A percentile compares a stretch with the other conserved stretches of the same genome.
Evolutionary conservation across 2,888 invertebrate species (phyloP).

Genomic region (Nymphalis polychloros): DNA sequence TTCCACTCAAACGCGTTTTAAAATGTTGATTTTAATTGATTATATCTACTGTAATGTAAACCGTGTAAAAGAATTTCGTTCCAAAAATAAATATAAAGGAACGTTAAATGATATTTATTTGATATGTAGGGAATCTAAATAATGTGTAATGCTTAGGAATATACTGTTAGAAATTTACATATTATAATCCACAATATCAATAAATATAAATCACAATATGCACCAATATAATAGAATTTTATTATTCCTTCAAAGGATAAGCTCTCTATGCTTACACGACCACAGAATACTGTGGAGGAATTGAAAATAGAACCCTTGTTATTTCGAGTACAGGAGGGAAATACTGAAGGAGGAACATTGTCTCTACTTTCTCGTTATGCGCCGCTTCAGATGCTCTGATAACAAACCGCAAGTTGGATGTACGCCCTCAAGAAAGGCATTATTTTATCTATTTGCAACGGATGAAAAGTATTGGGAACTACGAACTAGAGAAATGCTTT

Average conservation of each 20-base stretch:
- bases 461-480: background rate
- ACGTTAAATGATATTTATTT: too few species aligned
- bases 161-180: background rate
- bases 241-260: slow-evolving; percentile 27
- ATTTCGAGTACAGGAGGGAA: slow-evolving; percentile 72
- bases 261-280: slow-evolving; percentile 27
- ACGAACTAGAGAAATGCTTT: background rate
- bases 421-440: slow-evolving; percentile 46
- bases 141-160: too few species aligned
- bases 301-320: slow-evolving; percentile 80
- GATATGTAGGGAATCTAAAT: too few species aligned
- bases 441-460: slow-evolving; percentile 46
- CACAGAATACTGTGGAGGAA: slow-evolving; percentile 44
- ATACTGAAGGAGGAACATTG: slow-evolving; percentile 63
- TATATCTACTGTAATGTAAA: too few species aligned
- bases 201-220: slow-evolving; percentile 1
- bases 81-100: too few species aligned
- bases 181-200: background rate
- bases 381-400: slow-evolving; percentile 72
- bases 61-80: too few species aligned
- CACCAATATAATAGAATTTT: slow-evolving; percentile 13
- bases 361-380: slow-evolving; percentile 74
- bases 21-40: too few species aligned
- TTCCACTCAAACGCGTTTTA: too few species aligned
- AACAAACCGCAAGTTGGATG: slow-evolving; percentile 66